Evolutionary conservation across 2,797 vertebrate genomes (phyloP).

Genomic region (Bufotes viridis): DNA sequence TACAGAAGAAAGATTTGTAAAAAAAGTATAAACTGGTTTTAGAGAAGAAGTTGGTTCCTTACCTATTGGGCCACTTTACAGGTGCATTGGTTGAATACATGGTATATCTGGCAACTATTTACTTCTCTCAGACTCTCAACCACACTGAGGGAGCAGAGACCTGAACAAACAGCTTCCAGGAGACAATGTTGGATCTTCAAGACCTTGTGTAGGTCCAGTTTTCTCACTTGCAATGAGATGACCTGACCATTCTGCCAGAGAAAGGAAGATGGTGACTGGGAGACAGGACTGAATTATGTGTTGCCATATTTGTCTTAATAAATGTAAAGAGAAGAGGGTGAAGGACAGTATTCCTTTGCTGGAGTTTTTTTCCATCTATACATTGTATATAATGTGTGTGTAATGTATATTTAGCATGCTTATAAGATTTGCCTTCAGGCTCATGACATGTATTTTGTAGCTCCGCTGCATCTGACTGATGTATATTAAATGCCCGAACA

Average conservation of each 20-base stretch:
- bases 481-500: slow-evolving; percentile 41
- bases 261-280: not conserved
- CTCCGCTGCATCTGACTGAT: slow-evolving; percentile 26
- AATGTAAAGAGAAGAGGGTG: not conserved
- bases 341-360: not conserved
- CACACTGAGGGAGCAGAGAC: too few relatives aligned
- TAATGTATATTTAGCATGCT: not conserved
- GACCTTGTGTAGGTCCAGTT: too few relatives aligned
- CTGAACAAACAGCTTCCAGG: not conserved
- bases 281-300: not conserved
- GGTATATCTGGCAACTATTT: too few relatives aligned
- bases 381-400: not conserved
- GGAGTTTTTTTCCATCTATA: not conserved
- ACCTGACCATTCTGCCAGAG: not conserved
- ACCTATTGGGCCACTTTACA: too few relatives aligned
- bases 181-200: not conserved
- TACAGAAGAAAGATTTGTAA: too few relatives aligned
- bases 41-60: too few relatives aligned
- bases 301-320: not conserved
- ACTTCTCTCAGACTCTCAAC: too few relatives aligned
- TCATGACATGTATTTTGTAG: not conserved
- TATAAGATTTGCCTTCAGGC: slow-evolving; percentile 3
- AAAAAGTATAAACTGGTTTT: too few relatives aligned
- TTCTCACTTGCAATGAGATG: not conserved
- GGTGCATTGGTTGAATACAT: too few relatives aligned